Conservation (phyloP, 2,797 vertebrate species). For the Leontopithecus rosalia region DNA sequence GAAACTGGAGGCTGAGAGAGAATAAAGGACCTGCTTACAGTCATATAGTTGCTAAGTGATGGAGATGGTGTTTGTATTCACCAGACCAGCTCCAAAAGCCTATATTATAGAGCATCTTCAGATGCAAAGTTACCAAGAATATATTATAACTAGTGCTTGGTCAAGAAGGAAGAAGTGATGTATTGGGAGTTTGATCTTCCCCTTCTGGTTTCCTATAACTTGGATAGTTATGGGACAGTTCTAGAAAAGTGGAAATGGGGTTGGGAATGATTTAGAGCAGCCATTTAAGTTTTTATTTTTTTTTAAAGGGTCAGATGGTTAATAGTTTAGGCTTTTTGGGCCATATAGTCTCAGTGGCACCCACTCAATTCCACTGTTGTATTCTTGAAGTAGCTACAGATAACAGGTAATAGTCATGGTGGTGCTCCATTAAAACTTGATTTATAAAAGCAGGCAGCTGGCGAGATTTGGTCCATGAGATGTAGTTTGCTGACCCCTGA, state of each 20-base stretch:
- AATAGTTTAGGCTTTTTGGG: not conserved
- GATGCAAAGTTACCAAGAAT: not conserved
- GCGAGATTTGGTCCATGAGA: not conserved
- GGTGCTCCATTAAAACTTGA: not conserved
- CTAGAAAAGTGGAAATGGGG: not conserved
- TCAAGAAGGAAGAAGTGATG: not conserved
- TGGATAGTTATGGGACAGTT: not conserved
- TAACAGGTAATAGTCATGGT: not conserved
- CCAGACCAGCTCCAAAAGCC: not conserved
- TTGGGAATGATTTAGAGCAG: not conserved
- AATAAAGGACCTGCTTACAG: not conserved
- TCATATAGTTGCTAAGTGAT: not conserved
- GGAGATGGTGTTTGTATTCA: not conserved
- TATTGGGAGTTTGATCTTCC: not conserved
- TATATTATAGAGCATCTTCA: not conserved
- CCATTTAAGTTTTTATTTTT: not conserved
- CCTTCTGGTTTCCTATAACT: not conserved
- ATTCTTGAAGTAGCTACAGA: not conserved
- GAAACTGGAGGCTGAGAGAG: not conserved
- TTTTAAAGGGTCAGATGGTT: not conserved
- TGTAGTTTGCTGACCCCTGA: not conserved
- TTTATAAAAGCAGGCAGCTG: not conserved
- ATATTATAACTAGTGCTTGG: not conserved
- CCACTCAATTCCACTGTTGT: not conserved
- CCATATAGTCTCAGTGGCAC: not conserved